These are phyloP conservation scores for Phoenicopterus ruber DNA, from an alignment of 2,113 vertebrate genomes.

Conservation along the genomic window DNA sequence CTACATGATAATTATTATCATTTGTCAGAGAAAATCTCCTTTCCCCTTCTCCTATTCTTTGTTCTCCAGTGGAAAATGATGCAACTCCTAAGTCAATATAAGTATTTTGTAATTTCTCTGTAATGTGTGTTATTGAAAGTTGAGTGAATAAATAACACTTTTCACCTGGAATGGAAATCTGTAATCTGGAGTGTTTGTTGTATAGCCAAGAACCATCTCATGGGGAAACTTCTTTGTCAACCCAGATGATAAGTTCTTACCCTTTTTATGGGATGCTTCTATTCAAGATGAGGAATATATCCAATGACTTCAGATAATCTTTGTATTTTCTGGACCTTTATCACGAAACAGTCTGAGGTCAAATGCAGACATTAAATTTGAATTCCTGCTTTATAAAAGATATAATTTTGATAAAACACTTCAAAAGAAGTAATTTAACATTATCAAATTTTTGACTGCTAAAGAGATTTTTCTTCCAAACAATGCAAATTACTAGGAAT, in stretches of 20 bases:
- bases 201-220: background rate
- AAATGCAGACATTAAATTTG: background rate
- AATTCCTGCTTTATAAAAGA: background rate
- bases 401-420: background rate
- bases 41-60: background rate
- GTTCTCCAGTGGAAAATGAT: background rate
- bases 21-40: background rate
- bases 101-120: background rate
- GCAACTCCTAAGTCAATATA: background rate
- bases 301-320: background rate
- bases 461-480: background rate
- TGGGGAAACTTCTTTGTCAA: background rate
- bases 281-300: background rate
- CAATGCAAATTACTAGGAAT: background rate
- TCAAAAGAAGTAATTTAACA: background rate
- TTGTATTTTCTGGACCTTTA: background rate
- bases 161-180: background rate
- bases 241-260: background rate
- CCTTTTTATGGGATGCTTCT: background rate
- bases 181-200: background rate
- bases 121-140: background rate
- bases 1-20: background rate
- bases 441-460: background rate
- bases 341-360: background rate
- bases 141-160: background rate